Evolutionary conservation across 2,797 vertebrate genomes (phyloP), one percentile per base, ranked within the genome.

Genomic region (Otolemur crassicaudatus): DNA sequence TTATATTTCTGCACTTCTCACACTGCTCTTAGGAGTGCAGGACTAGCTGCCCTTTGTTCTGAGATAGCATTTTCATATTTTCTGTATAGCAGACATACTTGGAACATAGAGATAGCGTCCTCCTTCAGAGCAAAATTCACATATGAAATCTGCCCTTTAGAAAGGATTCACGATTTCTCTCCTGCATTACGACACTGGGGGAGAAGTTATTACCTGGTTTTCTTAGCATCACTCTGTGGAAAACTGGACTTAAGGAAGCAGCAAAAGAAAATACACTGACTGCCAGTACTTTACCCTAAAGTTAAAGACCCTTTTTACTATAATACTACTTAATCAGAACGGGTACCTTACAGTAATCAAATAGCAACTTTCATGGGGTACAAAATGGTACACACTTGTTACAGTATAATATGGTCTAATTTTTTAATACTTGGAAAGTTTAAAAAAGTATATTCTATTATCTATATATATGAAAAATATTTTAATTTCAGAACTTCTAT

Each of bases 361-460:
- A 91, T 90, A 97, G 95, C 95, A 93, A 22, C 93, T 98, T 97
- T 97, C 95, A 84, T 97, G 37, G 77, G 34, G 9, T 49, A 97
- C 73, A 91, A 97, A 97, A 95, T 87, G 77, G 77, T 94, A 56
- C 73, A 87, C 70, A 69, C 53, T 94, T 97, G 87, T 70, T 95
- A 43, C n/a, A 91, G 67, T 95, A 34, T 70, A 63, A 65, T 63
- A 2, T 88, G 90, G 87, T 79, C 79, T 95, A 87, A 95, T 92
- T 83, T 97, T 94, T 80, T 72, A 94, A 79, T 90, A 85, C 91
- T 88, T 97, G 96, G 29, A 97, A 95, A 94, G 60, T 94, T 95
- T 96, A 92, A 97, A 97, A 49, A 8, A 49, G 0, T 60, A 0
- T 60, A 77, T 17, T 49, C 25, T 77, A 72, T 17, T 49, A 20